Base-by-base conservation (phyloP, 2,888 invertebrate genomes). In the Caenorhabditis angaria region DNA sequence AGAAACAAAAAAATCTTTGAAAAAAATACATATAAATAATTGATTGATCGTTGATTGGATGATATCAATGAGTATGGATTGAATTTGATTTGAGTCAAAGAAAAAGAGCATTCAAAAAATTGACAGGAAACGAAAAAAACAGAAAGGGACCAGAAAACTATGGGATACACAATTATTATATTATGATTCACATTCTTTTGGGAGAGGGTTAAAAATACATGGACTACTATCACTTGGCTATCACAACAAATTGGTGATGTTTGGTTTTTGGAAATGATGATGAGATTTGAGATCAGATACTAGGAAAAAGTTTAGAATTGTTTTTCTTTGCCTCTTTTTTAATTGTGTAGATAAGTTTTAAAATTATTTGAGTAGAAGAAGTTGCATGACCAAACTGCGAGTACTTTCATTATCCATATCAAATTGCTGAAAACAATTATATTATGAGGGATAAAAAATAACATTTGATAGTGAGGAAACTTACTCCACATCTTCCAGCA, bases 401-500 rank as follows among this genome's bases (percentile, higher is more conserved):
- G 59, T 59, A 25, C n/a, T 25, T 25, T 59, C 59, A 50, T 47
- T 59, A 27, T 59, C 59, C 59, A 59, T 59, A 25, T 59, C 59
- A n/a, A 59, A 59, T 20, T 59, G 48, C 27, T n/a, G 24, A 50
- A 48, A 59, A 24, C 20, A 59, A 47, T 8, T 8, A 18, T 55
- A 28, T 18, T 55, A 27, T 56, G 10, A 8, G 24, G n/a, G 3
- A 22, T 51, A 4, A 51, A 51, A 51, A 51, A 8, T 48, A 12
- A n/a, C 5, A 48, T 1, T 54, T 54, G n/a, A 57, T 3, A 32
- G 20, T 27, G n/a, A n/a, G n/a, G n/a, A n/a, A 10, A 32, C 56
- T 56, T 29, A 55, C 56, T 12, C 29, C 51, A 61, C 72, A 72
- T 28, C 72, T 28, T 50, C 72, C 72, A 24, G 65, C 48, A 41